Conservation (phyloP, 1,140 invertebrate species). For the Sinonovacula constricta region DNA sequence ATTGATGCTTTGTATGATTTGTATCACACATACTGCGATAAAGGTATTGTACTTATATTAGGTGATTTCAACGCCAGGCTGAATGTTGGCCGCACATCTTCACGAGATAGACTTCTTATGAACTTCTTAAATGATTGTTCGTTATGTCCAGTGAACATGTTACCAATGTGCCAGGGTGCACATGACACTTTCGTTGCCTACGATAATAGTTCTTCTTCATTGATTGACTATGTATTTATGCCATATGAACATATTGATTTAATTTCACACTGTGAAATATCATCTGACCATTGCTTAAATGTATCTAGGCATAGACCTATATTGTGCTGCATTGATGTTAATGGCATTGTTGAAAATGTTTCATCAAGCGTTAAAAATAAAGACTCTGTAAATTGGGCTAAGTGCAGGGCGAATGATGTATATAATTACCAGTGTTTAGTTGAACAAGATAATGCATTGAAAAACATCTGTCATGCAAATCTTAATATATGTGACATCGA, state of each 20-base stretch:
- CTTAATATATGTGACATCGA: too few species aligned
- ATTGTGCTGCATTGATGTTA: neutral
- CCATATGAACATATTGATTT: neutral
- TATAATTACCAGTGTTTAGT: too few species aligned
- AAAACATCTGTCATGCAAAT: too few species aligned
- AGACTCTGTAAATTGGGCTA: too few species aligned
- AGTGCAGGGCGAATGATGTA: too few species aligned
- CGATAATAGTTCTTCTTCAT: neutral
- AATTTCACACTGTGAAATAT: neutral
- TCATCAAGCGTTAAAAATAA: too few species aligned
- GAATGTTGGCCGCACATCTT: neutral
- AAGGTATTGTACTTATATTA: slow-evolving; percentile 2
- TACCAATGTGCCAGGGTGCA: neutral
- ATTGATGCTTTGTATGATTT: slow-evolving; percentile 27
- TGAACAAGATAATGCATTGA: too few species aligned
- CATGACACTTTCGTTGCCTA: slow-evolving; percentile 13
- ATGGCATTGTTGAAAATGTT: too few species aligned
- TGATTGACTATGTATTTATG: slow-evolving; percentile 23
- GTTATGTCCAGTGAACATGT: neutral
- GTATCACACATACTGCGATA: neutral
- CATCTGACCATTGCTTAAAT: slow-evolving; percentile 14
- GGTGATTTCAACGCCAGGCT: slow-evolving; percentile 11
- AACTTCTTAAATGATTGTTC: neutral
- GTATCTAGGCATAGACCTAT: slow-evolving; percentile 25
- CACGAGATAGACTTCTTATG: neutral